phyloP scores from a whole-genome alignment of 2,113 vertebrate genomes.

The Lynx canadensis region DNA sequence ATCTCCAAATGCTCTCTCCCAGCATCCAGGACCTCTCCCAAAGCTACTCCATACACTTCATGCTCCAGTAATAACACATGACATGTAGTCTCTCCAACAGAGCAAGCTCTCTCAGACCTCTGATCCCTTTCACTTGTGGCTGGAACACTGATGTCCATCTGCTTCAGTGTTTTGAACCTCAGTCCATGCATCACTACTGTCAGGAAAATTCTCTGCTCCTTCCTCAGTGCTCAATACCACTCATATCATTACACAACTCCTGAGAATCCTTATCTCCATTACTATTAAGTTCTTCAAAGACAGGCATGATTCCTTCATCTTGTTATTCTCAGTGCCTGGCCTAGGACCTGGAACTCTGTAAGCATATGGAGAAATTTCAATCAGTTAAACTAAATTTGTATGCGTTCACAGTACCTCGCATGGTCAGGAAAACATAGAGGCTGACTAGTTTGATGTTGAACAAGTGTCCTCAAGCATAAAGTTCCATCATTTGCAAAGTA shows the following conservation, averaged over 20 bases:
- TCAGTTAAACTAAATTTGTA: background rate
- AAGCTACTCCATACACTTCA: background rate
- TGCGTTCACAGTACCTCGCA: background rate
- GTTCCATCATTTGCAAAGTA: background rate
- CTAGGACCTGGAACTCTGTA: background rate
- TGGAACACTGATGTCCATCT: background rate
- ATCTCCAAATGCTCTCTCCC: background rate
- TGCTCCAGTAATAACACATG: background rate
- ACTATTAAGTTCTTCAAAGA: background rate
- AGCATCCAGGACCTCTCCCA: background rate
- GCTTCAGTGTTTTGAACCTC: background rate
- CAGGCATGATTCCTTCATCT: background rate
- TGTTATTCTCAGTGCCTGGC: background rate
- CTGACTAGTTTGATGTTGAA: background rate
- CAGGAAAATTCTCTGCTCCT: background rate
- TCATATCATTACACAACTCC: background rate
- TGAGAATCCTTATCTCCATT: background rate
- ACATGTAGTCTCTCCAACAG: background rate
- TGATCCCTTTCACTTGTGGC: background rate
- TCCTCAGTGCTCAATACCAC: background rate
- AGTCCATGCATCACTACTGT: background rate
- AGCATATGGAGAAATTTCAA: background rate
- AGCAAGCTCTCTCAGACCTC: background rate
- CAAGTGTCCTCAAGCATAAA: background rate
- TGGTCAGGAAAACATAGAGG: background rate